Conservation (phyloP, 2,888 invertebrate species). For the Synergus itoensis region DNA sequence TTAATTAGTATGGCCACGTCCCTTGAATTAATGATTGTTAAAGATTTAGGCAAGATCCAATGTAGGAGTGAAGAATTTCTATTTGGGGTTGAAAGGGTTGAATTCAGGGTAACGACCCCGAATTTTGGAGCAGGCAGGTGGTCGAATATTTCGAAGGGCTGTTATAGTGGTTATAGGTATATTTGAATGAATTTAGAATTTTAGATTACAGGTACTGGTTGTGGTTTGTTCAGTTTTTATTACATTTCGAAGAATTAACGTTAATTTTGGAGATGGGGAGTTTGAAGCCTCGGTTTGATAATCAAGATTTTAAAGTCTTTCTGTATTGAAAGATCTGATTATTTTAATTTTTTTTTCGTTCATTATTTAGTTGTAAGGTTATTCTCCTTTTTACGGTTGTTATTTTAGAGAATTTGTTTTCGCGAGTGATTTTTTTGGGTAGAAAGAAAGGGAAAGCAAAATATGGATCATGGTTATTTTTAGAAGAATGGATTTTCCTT, state of each 20-base stretch:
- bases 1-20: conserved; percentile 3
- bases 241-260: background rate
- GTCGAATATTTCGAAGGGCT: conserved; percentile 49
- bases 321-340: background rate
- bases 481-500: background rate
- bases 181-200: background rate
- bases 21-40: background rate
- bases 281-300: background rate
- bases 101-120: conserved; percentile 34
- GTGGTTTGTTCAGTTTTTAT: background rate
- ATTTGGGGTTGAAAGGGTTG: background rate
- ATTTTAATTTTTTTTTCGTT: too few relatives aligned
- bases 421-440: background rate
- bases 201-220: background rate
- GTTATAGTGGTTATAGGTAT: background rate
- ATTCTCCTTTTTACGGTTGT: background rate
- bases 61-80: background rate
- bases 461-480: background rate
- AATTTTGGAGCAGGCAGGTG: conserved; percentile 47
- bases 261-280: background rate
- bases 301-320: background rate
- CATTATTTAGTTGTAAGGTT: too few relatives aligned
- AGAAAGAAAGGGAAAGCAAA: background rate
- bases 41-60: background rate
- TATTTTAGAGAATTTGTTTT: background rate